Percentiles rank a stretch among this genome's conserved stretches.
Conservation (phyloP, 2,797 vertebrate species). For the Phataginus tetradactyla region DNA sequence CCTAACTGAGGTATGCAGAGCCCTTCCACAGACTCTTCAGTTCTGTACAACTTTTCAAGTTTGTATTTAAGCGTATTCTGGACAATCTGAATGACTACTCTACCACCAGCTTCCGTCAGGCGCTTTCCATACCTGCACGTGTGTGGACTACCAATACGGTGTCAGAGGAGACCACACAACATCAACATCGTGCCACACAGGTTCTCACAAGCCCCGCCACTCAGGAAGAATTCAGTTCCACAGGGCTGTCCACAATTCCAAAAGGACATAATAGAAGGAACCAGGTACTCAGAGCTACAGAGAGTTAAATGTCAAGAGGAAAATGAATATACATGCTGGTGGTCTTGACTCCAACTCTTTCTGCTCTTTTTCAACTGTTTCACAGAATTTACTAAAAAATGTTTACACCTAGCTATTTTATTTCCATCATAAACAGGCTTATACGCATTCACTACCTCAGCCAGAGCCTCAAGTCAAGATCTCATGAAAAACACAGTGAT, state of each 20-base stretch:
- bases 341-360: neutral
- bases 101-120: neutral
- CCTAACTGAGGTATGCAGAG: neutral
- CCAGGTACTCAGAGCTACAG: neutral
- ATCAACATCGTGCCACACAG: neutral
- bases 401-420: neutral
- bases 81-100: neutral
- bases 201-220: neutral
- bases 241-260: neutral
- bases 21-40: neutral
- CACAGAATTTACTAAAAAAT: neutral
- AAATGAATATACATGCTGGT: neutral
- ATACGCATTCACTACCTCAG: neutral
- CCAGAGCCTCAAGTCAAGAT: neutral
- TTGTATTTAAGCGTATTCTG: neutral
- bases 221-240: neutral
- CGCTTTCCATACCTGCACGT: neutral
- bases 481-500: neutral
- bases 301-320: conserved; percentile 1
- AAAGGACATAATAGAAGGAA: neutral
- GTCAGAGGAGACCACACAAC: neutral
- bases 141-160: neutral
- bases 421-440: neutral
- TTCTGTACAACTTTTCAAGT: neutral
- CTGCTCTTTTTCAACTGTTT: neutral